A percentile compares a stretch with the other conserved stretches of the same genome.
Evolutionary conservation across 2,888 invertebrate genomes (phyloP).

Genomic region (Monoplex corrugatus): DNA sequence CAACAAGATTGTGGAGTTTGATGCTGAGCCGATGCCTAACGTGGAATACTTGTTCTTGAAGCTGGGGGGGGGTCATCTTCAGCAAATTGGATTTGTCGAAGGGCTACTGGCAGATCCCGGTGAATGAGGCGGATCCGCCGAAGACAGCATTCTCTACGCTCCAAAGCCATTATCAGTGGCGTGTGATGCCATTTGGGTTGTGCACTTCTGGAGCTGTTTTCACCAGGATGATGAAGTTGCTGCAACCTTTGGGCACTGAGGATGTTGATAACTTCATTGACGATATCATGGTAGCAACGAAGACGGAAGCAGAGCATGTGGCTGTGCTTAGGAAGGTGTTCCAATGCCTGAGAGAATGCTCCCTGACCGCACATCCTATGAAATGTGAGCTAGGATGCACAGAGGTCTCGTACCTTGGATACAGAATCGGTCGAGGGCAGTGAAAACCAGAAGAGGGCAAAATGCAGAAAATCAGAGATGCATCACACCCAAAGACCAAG

Average conservation of each 20-base stretch:
- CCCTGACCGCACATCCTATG: neutral
- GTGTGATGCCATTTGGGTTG: slow-evolving; percentile 45
- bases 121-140: neutral
- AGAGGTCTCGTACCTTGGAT: too few relatives aligned
- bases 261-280: slow-evolving; percentile 27
- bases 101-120: slow-evolving; percentile 34
- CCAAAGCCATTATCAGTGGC: slow-evolving; percentile 8
- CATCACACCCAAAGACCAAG: too few relatives aligned
- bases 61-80: neutral
- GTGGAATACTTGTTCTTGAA: neutral
- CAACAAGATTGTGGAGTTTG: slow-evolving; percentile 60
- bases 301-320: slow-evolving; percentile 25
- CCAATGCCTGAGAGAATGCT: neutral
- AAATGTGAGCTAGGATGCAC: slow-evolving; percentile 19
- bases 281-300: slow-evolving; percentile 20
- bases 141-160: slow-evolving; percentile 32
- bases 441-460: too few relatives aligned
- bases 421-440: too few relatives aligned
- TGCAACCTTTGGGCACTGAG: neutral
- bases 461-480: too few relatives aligned
- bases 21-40: slow-evolving; percentile 56
- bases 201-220: slow-evolving; percentile 28
- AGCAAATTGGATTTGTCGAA: slow-evolving; percentile 33
- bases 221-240: slow-evolving; percentile 18
- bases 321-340: neutral